These are phyloP conservation scores for Gastrophysa polygoni DNA, from an alignment of 2,888 invertebrate genomes.

Conservation along the genomic window DNA sequence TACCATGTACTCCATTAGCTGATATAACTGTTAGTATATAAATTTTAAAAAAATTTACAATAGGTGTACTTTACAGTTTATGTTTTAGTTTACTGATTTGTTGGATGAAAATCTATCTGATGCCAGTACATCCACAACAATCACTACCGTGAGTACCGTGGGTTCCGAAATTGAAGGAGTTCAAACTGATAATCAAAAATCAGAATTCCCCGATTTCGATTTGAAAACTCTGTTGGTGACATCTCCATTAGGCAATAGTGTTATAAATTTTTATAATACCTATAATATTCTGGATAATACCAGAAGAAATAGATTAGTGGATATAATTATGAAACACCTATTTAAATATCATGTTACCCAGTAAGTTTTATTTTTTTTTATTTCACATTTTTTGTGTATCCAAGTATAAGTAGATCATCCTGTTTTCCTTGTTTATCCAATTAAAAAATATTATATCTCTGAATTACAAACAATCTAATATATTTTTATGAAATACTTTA, in stretches of 20 bases:
- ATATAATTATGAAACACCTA: slow-evolving; percentile 13
- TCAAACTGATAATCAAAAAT: not conserved
- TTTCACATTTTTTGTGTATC: not conserved
- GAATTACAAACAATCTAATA: no score
- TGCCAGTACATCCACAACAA: not conserved
- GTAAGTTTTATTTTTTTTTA: slow-evolving; percentile 5
- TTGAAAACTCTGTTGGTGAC: slow-evolving; percentile 4
- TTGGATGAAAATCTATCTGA: not conserved
- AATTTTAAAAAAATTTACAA: not conserved
- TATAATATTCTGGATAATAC: not conserved
- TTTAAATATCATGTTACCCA: slow-evolving; percentile 7
- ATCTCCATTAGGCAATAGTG: not conserved
- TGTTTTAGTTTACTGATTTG: not conserved
- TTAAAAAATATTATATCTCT: not conserved
- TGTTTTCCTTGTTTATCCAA: not conserved
- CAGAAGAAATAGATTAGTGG: slow-evolving; percentile 3
- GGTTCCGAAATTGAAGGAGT: not conserved
- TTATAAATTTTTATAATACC: not conserved
- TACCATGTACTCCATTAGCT: not conserved
- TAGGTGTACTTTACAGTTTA: not conserved
- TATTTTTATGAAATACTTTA: no score
- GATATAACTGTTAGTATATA: not conserved
- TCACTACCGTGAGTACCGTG: not conserved
- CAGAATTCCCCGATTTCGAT: slow-evolving; percentile 3
- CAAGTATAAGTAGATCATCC: not conserved